Percentiles rank a stretch among this genome's conserved stretches.
Evolutionary conservation across 1,140 invertebrate species (phyloP).

Genomic region (Anastrepha ludens): DNA sequence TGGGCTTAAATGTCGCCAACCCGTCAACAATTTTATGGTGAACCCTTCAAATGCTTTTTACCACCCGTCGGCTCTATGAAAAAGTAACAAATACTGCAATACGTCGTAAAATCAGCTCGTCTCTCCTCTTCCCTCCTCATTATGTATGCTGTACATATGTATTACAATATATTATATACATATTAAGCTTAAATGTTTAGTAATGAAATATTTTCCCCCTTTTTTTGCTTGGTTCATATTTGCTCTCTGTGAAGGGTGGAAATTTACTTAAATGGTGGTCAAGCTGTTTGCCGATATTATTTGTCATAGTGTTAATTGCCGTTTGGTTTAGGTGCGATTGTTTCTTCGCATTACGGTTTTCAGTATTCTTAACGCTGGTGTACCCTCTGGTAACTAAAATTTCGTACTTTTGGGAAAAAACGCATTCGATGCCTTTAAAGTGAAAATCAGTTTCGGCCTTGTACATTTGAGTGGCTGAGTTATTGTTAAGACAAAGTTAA

Average conservation of each 20-base stretch:
- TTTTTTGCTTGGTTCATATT: background rate
- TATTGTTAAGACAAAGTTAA: no score
- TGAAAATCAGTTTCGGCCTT: no score
- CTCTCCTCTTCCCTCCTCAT: background rate
- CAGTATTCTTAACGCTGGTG: background rate
- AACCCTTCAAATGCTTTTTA: conserved; percentile 25
- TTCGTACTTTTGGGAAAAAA: no score
- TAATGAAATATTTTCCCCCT: background rate
- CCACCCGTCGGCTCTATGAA: background rate
- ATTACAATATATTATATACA: background rate
- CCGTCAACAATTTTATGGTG: conserved; percentile 25
- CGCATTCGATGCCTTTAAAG: no score
- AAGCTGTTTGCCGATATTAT: background rate
- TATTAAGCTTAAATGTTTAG: background rate
- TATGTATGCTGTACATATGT: background rate
- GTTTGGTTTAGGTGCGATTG: background rate
- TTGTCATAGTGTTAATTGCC: conserved; percentile 22
- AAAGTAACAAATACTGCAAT: conserved; percentile 28
- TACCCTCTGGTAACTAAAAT: no score
- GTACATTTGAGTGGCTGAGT: no score
- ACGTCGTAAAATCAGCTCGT: background rate
- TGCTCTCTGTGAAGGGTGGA: conserved; percentile 1
- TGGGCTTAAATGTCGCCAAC: background rate
- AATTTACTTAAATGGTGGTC: conserved; percentile 2
- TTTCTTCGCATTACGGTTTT: background rate